Evolutionary conservation across 1,140 invertebrate genomes (phyloP), one percentile per base, ranked within the genome.

Genomic region (Gryllus bimaculatus): DNA sequence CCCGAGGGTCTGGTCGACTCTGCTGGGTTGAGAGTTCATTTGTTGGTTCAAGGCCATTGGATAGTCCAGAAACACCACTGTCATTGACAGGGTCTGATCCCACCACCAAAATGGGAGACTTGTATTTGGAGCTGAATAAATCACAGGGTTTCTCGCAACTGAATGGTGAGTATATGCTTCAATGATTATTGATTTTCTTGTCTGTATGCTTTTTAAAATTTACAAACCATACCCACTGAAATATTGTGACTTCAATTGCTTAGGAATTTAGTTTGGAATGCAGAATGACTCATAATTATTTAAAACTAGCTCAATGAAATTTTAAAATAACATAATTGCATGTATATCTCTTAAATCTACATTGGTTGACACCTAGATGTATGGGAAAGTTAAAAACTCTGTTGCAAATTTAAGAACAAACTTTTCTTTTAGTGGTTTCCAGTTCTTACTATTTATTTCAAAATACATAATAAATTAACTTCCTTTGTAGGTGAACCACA

Each of bases 21-120:
- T 95, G 93, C 84, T 96, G 95, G 95, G 89, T 96, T 84, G 95
- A 96, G 85, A 96, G 94, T 86, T 95, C 94, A 80, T 96, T 96
- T 87, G 94, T 96, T 81, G 92, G 95, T 81, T 92, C 91, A 81
- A 91, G 93, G 82, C 94, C 94, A 8, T 86, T 95, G 82, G 94
- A 95, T 81, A 94, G 93, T 66, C 94, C 93, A 15, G 92, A 94
- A 86, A 95, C 93, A 80, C 93, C 93, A 48, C 88, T 92, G 80
- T 91, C 90, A 76, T 86, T 89, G 80, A 86, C 85, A 74, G 85
- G 87, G 74, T 82, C 85, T 78, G 81, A 82, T 48, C 73, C 49
- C 20, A 76, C 48, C 84, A 86, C 21, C 87, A 81, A 85, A 85
- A 73, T 76, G 78, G 80, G 76, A 73, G 81, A 82, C 39, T 81